Evolutionary conservation across 2,797 vertebrate species (phyloP).

Genomic region (Gymnodraco acuticeps): DNA sequence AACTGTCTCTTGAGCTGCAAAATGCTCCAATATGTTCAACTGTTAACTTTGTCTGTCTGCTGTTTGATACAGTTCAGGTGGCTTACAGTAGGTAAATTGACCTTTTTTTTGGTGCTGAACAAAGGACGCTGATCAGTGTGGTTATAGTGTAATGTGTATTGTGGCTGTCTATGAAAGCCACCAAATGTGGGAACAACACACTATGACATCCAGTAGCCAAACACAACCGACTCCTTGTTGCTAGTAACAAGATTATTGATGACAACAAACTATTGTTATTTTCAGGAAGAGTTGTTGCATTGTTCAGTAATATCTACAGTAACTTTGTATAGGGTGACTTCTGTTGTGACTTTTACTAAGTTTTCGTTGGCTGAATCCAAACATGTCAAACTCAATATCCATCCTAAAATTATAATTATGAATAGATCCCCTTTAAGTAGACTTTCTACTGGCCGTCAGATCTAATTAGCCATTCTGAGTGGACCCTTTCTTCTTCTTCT

Average conservation of each 20-base stretch:
- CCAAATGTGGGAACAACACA: too few relatives aligned
- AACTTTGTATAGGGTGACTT: background rate
- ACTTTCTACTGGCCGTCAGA: slow-evolving; percentile 63
- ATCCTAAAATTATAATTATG: slow-evolving; percentile 57
- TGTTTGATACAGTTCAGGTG: background rate
- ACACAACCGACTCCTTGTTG: too few relatives aligned
- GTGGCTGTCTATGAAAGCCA: too few relatives aligned
- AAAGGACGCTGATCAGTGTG: background rate
- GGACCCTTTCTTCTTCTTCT: slow-evolving; percentile 4
- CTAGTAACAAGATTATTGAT: background rate
- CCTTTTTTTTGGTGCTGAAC: background rate
- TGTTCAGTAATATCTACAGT: background rate
- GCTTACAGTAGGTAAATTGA: background rate
- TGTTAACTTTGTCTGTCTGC: background rate
- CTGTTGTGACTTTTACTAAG: slow-evolving; percentile 16
- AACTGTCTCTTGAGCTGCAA: too few relatives aligned
- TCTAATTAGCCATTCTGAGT: slow-evolving; percentile 65
- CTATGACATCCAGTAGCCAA: too few relatives aligned
- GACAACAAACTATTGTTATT: background rate
- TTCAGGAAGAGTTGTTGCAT: background rate
- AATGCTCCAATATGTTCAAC: background rate
- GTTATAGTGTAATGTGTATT: background rate
- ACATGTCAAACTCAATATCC: slow-evolving; percentile 64
- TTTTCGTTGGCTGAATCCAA: slow-evolving; percentile 19
- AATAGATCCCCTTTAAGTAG: slow-evolving; percentile 67